Evolutionary conservation across 1,140 invertebrate species (phyloP), one percentile per base, ranked within the genome.

Genomic region (Araneus ventricosus): DNA sequence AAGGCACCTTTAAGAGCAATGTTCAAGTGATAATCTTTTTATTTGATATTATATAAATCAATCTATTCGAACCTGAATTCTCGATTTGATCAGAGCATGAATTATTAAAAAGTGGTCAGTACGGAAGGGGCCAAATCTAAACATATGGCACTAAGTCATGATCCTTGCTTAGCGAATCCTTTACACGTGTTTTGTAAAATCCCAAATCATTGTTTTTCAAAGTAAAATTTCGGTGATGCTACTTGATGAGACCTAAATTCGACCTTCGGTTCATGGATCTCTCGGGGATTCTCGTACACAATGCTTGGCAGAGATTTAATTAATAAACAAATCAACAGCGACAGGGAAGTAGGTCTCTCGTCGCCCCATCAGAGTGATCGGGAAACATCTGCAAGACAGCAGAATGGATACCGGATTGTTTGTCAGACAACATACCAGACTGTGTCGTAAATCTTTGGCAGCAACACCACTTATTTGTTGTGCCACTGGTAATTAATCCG

Each of bases 281-380:
- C 34, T 4, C 3, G 24, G 80, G 39, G 34, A 27, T 22, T n/a
- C 39, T 4, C 37, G 6, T 22, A 61, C 30, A 86, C 84, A 86
- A 86, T 86, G 52, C 84, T 86, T 86, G 84, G 84, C 84, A 86
- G 52, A 37, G 57, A 86, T 86, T 86, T 61, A 86, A 86, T 86
- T 37, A 86, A 86, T 86, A 86, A 86, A 86, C 84, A 86, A 86
- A 86, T 7, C 2, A 84, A 45, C 80, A 84, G 8, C 27, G 14
- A 24, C 52, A 63, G 8, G 39, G 34, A 86, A 59, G 84, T 57
- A 34, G 52, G 52, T 24, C 20, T 61, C n/a, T 27, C 84, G 52
- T 22, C 52, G 52, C 45, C 82, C 0, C 17, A 37, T 82, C 41
- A 82, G 20, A n/a, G 39, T 37, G 80, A 84, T 84, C 57, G 84